phyloP scores from a whole-genome alignment of 2,888 invertebrate species.

The Orthosia cruda region DNA sequence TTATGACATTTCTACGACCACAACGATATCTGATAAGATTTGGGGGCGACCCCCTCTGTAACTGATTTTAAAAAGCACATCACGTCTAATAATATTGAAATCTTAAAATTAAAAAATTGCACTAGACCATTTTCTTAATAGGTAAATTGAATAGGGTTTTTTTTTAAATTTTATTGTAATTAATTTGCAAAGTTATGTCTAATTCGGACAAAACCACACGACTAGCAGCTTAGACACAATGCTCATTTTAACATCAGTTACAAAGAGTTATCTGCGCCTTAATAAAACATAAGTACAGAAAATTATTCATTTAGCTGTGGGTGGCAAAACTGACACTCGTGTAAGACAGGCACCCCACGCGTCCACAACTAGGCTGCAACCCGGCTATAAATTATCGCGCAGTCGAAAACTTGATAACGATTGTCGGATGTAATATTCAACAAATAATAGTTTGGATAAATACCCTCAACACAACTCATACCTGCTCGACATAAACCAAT shows the following conservation, averaged over 20 bases:
- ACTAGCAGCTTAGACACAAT: too few relatives aligned
- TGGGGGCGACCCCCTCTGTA: too few relatives aligned
- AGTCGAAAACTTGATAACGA: conserved; percentile 78
- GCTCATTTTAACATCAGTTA: too few relatives aligned
- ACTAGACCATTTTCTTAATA: too few relatives aligned
- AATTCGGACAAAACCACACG: too few relatives aligned
- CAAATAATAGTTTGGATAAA: conserved; percentile 72
- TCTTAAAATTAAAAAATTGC: too few relatives aligned
- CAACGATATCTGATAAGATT: background rate
- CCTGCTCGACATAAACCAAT: conserved; percentile 12
- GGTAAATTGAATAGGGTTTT: too few relatives aligned
- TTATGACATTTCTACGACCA: background rate
- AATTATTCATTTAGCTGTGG: conserved; percentile 68
- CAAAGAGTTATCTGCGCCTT: too few relatives aligned
- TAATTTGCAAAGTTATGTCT: too few relatives aligned
- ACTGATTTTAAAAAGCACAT: too few relatives aligned
- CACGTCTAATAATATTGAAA: too few relatives aligned
- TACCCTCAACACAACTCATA: conserved; percentile 69
- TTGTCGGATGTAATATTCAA: conserved; percentile 75
- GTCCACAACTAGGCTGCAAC: conserved; percentile 68
- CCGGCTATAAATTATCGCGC: conserved; percentile 75
- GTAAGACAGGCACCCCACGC: conserved; percentile 78
- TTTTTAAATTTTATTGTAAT: too few relatives aligned
- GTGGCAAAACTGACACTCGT: conserved; percentile 71
- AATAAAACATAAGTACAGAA: conserved; percentile 18